Evolutionary conservation across 2,888 invertebrate genomes (phyloP).

Genomic region (Ceramica pisi): DNA sequence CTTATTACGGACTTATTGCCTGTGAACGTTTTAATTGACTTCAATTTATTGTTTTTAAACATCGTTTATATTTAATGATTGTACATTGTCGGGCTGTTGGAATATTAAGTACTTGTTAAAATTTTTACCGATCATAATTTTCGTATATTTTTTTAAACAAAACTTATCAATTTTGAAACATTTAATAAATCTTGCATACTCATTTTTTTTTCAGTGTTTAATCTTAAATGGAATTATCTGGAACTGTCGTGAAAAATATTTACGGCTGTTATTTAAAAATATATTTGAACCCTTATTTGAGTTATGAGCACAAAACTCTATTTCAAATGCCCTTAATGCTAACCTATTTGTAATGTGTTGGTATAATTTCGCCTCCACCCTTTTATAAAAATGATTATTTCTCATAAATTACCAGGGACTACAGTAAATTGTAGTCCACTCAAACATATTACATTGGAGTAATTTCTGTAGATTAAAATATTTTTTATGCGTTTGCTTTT

Average conservation of each 20-base stretch:
- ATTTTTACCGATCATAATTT: neutral
- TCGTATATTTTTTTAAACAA: neutral
- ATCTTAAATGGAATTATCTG: conserved; percentile 33
- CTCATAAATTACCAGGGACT: conserved; percentile 18
- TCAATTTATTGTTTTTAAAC: conserved; percentile 36
- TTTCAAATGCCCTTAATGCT: conserved; percentile 7
- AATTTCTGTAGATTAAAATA: conserved; percentile 16
- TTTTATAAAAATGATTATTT: conserved; percentile 25
- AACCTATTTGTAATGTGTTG: conserved; percentile 27
- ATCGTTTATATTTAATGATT: conserved; percentile 28
- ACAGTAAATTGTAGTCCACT: conserved; percentile 28
- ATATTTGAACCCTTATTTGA: neutral
- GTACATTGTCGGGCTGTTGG: neutral
- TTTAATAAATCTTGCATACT: conserved; percentile 31
- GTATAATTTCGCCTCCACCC: conserved; percentile 6
- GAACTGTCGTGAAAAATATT: conserved; percentile 19
- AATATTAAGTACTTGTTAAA: conserved; percentile 11
- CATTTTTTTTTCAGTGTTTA: conserved; percentile 33
- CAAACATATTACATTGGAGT: conserved; percentile 23
- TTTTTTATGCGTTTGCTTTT: neutral
- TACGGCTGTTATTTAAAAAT: conserved; percentile 3
- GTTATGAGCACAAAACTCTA: conserved; percentile 4
- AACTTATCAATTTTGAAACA: neutral
- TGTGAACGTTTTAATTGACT: conserved; percentile 42
- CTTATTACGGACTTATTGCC: conserved; percentile 48